Conservation (phyloP, 1,140 invertebrate species). For the Berghia stephanieae region DNA sequence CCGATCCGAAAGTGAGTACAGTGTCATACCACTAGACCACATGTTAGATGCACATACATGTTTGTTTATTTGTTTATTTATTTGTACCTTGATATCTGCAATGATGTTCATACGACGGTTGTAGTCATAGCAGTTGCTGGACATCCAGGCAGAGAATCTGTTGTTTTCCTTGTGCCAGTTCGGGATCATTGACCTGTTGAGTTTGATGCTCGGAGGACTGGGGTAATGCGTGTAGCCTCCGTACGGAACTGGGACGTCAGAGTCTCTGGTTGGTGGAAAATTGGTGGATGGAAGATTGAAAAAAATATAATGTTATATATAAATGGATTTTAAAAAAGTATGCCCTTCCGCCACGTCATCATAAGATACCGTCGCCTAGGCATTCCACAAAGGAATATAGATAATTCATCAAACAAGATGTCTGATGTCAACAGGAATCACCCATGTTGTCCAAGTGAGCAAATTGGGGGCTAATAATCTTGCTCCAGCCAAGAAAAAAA, state of each 20-base stretch:
- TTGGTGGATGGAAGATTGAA: not conserved
- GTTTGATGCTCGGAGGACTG: constrained; percentile 17
- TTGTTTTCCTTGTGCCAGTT: constrained; percentile 43
- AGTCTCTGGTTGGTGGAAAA: constrained; percentile 35
- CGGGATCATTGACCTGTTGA: constrained; percentile 29
- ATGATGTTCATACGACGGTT: constrained; percentile 71
- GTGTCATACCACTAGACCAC: too few relatives aligned
- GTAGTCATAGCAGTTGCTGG: constrained; percentile 72
- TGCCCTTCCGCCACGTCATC: too few relatives aligned
- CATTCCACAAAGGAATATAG: too few relatives aligned
- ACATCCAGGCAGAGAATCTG: constrained; percentile 71
- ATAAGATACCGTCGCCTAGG: too few relatives aligned
- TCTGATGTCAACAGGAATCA: too few relatives aligned
- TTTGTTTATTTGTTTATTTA: too few relatives aligned
- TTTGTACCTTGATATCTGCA: constrained; percentile 69
- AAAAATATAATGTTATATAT: not conserved
- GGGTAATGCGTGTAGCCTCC: constrained; percentile 36
- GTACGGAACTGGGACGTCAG: constrained; percentile 48
- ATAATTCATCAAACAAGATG: too few relatives aligned
- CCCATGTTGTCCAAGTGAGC: too few relatives aligned
- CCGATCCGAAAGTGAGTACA: too few relatives aligned
- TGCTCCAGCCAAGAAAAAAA: too few relatives aligned
- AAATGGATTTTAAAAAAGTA: not conserved
- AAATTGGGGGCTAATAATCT: too few relatives aligned
- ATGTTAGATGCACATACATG: too few relatives aligned